phyloP scores from a whole-genome alignment of 1,140 invertebrate genomes.

The Diprion similis region DNA sequence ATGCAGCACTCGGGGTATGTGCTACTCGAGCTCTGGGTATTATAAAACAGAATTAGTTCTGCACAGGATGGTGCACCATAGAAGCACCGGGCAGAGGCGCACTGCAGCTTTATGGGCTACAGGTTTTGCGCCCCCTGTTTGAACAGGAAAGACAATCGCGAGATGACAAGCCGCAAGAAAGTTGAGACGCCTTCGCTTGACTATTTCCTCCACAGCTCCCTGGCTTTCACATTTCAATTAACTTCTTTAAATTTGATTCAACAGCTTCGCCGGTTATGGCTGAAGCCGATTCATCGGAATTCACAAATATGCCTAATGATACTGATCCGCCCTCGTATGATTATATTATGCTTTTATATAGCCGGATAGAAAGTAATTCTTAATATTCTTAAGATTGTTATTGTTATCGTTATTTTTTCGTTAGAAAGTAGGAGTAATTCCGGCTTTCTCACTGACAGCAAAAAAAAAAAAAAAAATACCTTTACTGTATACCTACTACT shows the following conservation, averaged over 20 bases:
- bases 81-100: not conserved
- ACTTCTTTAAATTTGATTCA: not conserved
- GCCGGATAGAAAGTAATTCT: too few species aligned
- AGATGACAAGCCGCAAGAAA: not conserved
- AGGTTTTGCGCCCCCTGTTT: not conserved
- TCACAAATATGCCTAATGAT: not conserved
- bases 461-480: too few species aligned
- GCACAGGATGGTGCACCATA: not conserved
- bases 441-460: too few species aligned
- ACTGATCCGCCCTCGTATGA: too few species aligned
- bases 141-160: not conserved
- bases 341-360: too few species aligned
- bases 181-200: not conserved
- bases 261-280: not conserved
- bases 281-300: not conserved
- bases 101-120: not conserved
- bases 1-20: not conserved
- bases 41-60: not conserved
- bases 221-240: slow-evolving; percentile 2
- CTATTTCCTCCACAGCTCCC: not conserved
- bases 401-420: too few species aligned
- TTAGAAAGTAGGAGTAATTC: too few species aligned
- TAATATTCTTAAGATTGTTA: too few species aligned
- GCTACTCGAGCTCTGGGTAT: not conserved
- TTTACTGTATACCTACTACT: too few species aligned